Evolutionary conservation across 2,797 vertebrate genomes (phyloP), one percentile per base, ranked within the genome.

Genomic region (Sphenodon punctatus): DNA sequence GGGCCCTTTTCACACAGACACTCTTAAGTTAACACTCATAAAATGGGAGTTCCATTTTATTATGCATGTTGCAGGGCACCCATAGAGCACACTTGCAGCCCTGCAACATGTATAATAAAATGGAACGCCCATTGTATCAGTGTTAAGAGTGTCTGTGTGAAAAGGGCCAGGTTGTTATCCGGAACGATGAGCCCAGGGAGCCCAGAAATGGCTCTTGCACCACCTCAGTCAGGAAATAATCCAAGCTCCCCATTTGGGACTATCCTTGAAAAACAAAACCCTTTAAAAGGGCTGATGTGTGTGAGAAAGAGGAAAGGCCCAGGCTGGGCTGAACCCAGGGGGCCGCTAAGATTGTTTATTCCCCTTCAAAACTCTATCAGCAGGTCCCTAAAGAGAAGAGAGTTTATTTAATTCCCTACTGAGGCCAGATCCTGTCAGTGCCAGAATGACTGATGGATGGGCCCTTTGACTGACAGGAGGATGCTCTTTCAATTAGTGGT

Each of bases 401-500:
- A 86, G 89, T 94, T 93, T 95, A 90, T 94, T 95, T 92, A 95
- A 91, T 90, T 94, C 93, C 92, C 91, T 80, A 80, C 90, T 72
- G 90, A 93, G 93, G 91, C 92, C 89, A 91, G 92, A 95, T 94
- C 94, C 91, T 93, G 90, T 90, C 91, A 88, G 85, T 92, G 93
- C 89, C 87, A 84, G 89, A 83, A 90, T 94, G 94, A 95, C 86
- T 88, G 95, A 95, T 94, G 87, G 80, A 81, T 55, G 68, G 86
- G 80, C 43, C 32, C 73, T 49, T 19, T 90, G 92, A 93, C 77
- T 92, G 92, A 92, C 75, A 0, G 76, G 80, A 86, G 86, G 90
- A 93, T 92, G 85, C 67, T 7, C 85, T 89, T 90, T 91, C 91
- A 89, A 92, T 93, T 93, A 93, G 88, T 66, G 43, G 25, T 42